Percentiles rank a stretch among this genome's conserved stretches.
phyloP scores from a whole-genome alignment of 1,140 invertebrate species.

The Drosophila asahinai region DNA sequence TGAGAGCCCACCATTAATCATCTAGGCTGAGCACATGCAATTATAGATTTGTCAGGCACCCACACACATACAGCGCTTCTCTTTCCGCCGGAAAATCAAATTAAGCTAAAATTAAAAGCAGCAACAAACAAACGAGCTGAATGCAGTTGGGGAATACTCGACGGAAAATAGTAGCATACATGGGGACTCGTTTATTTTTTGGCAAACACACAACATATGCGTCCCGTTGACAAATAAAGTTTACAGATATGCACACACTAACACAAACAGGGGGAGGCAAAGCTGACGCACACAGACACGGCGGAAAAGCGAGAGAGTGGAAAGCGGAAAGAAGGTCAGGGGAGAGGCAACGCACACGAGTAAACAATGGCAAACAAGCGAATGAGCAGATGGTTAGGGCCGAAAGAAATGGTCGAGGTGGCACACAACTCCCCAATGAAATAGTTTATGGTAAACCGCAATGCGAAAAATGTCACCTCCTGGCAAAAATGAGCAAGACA shows the following conservation, averaged over 20 bases:
- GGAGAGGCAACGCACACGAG: conserved; percentile 70
- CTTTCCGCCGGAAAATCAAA: conserved; percentile 59
- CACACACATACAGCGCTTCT: neutral
- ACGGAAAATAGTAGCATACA: conserved; percentile 19
- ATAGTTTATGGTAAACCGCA: conserved; percentile 85
- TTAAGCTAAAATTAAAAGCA: conserved; percentile 72
- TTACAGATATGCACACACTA: conserved; percentile 73
- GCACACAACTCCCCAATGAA: conserved; percentile 75
- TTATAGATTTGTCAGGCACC: conserved; percentile 53
- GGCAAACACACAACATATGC: conserved; percentile 76
- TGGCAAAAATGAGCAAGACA: conserved; percentile 74
- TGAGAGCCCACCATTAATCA: conserved; percentile 30
- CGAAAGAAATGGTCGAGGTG: conserved; percentile 38
- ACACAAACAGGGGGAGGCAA: conserved; percentile 11
- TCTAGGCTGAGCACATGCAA: conserved; percentile 32
- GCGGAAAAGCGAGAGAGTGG: conserved; percentile 5
- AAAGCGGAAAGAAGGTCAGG: conserved; percentile 23
- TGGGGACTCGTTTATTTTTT: conserved; percentile 65
- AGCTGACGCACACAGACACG: too few species aligned
- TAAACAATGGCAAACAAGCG: conserved; percentile 63
- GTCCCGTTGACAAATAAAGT: conserved; percentile 80
- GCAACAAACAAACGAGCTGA: conserved; percentile 49
- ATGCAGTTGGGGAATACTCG: conserved; percentile 27
- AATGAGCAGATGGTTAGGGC: conserved; percentile 42
- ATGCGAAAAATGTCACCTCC: conserved; percentile 84